Evolutionary conservation across 92 coral and sea anemone species (phyloP).

Genomic region (Porites cylindrica): DNA sequence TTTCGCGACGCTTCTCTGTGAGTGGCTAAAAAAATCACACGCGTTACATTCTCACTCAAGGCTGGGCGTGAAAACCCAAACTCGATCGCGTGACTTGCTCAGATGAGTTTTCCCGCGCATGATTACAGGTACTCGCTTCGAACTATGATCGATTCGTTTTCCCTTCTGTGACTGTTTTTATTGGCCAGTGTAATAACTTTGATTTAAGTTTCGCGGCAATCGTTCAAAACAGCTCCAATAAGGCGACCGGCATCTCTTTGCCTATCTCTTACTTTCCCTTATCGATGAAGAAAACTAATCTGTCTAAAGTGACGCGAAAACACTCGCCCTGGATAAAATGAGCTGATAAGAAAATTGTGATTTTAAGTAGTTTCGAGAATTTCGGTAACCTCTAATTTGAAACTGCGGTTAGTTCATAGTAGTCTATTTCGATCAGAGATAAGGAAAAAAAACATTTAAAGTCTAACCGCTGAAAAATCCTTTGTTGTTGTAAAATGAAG

Average conservation of each 20-base stretch:
- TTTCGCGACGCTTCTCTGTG: no score
- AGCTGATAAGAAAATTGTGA: neutral
- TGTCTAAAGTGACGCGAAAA: neutral
- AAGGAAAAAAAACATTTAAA: neutral
- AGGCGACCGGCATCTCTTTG: neutral
- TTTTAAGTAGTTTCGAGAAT: neutral
- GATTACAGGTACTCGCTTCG: no score
- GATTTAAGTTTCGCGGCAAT: no score
- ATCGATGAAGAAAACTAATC: neutral
- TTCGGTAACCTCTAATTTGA: conserved; percentile 5
- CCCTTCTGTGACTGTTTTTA: no score
- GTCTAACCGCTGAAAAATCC: neutral
- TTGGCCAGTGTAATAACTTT: no score
- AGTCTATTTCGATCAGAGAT: conserved; percentile 3
- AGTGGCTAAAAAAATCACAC: no score
- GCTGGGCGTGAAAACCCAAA: no score
- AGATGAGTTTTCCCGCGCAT: no score
- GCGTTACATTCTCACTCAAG: no score
- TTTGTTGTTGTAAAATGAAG: neutral
- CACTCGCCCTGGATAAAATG: neutral
- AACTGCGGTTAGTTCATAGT: neutral
- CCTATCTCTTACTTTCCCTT: neutral
- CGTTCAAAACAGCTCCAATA: no score
- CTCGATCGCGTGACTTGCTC: no score
- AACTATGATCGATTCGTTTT: no score